Evolutionary conservation across 2,113 vertebrate species (phyloP), one percentile per base, ranked within the genome.

Genomic region (Epinephelus cyanopodus): DNA sequence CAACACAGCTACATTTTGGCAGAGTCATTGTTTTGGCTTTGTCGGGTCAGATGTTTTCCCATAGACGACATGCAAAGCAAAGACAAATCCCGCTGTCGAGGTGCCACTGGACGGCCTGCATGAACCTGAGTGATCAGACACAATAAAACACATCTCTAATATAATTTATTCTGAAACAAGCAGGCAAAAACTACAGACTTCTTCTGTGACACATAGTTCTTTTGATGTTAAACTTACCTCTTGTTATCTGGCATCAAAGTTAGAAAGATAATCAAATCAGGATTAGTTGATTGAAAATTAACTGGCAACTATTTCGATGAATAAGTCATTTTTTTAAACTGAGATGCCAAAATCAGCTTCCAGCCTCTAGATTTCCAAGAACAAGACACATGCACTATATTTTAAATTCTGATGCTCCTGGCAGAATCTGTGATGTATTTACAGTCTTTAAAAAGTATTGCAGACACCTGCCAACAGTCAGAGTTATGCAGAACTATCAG

Each of bases 1-100:
- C 84, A 89, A 82, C 81, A 65, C 61, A 50, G 80, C 47, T 25
- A 52, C 73, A 62, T 77, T 88, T 88, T 87, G 85, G 87, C 86
- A 72, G 56, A 72, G 80, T 92, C 89, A 87, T 92, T 92, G 86
- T 93, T 93, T 90, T 89, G 68, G 77, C 90, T 92, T 90, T 87
- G 79, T 91, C 76, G 62, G 79, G 47, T 87, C 90, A 88, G 82
- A 84, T 92, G 86, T 92, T 90, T 90, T 83, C 82, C 86, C 74
- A 64, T 23, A 81, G 84, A 90, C 81, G 78, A 81, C 84, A 66
- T 78, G 64, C 70, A 87, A 89, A 68, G 53, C 76, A 81, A 73
- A 89, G 80, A 72, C 58, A 77, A 37, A 66, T 13, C 70, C 61
- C 27, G 3, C 64, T 72, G 50, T 53, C 66, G 71, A 69, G 82